Conservation (phyloP, 37 sponge, comb jelly and placozoan species). For the Ianthella basta region DNA sequence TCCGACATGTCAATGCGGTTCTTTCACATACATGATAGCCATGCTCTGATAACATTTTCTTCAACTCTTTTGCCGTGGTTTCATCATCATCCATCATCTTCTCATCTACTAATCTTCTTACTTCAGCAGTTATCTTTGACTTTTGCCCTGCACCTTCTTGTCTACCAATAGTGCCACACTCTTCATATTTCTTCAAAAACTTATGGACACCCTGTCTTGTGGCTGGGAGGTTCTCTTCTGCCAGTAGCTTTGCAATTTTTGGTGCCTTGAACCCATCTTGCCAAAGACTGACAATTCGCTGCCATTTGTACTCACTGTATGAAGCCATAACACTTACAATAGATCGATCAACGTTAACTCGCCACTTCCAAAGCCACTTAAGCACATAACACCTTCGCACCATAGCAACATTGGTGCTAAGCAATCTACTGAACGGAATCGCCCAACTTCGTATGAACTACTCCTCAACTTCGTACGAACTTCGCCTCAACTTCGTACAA, state of each 20-base stretch:
- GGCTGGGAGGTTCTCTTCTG: constrained; percentile 19
- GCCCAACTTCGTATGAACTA: background rate
- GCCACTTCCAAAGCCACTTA: background rate
- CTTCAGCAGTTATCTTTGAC: constrained; percentile 28
- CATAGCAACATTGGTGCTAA: no score
- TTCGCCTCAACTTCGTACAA: background rate
- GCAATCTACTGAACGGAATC: background rate
- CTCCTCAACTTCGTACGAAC: background rate
- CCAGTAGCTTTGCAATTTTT: constrained; percentile 18
- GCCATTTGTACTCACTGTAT: constrained; percentile 25
- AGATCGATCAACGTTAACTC: background rate
- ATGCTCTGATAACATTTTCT: constrained; percentile 17
- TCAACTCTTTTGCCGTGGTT: constrained; percentile 10
- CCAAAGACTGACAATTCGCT: constrained; percentile 26
- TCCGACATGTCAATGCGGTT: constrained; percentile 23
- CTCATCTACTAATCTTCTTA: background rate
- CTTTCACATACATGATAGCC: constrained; percentile 9
- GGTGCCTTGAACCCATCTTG: constrained; percentile 25
- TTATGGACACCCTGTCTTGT: constrained; percentile 24
- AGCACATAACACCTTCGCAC: background rate
- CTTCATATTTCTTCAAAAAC: constrained; percentile 22
- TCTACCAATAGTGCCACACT: constrained; percentile 26
- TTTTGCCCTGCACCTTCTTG: constrained; percentile 28
- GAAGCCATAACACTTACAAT: constrained; percentile 16
- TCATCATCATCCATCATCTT: constrained; percentile 27